Evolutionary conservation across 2,888 invertebrate species (phyloP), one percentile per base, ranked within the genome.

Genomic region (Drosophila greeni): DNA sequence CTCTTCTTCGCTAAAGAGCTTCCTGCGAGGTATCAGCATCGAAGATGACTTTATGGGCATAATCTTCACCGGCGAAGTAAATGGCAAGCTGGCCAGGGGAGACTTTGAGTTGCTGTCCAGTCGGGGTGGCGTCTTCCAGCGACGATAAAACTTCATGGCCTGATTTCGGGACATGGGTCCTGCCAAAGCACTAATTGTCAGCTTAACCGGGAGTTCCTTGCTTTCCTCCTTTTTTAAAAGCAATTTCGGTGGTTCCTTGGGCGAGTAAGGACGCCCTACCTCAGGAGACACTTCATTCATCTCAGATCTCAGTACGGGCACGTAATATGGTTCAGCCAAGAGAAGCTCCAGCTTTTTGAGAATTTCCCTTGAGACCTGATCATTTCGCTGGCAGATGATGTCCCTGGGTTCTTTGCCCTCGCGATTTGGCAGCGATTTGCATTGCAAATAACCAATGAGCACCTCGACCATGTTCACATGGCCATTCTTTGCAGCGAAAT

Each of bases 401-500:
- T 96, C 94, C 85, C 91, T 92, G 3, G 97, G 92, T 56, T 92
- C 91, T 73, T 93, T 91, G 0, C 92, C 93, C 80, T 92, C 93
- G 85, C 93, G 95, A 89, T 98, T 98, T 74, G 87, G 91, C 33
- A 89, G 88, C 81, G 91, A 93, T 88, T 95, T 93, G 88, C 97
- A 97, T 85, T 94, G 92, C 12, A 95, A 92, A 90, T 95, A 96
- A 0, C 94, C 92, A 0, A 95, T 92, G 14, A 98, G 90, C 40
- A 95, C 90, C 82, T 94, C 92, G 0, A 97, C 95, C 23, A 94
- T 94, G 34, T 93, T 92, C 1, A 92, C 91, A 18, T 92, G 92
- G 1, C 97, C 97, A 90, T 93, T 95, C 90, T 98, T 98, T 3
- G 94, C 92, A 23, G 98, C 98, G 90, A 98, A 96, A 90, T 98